Percentiles rank a stretch among this genome's conserved stretches.
Evolutionary conservation across 1,140 invertebrate genomes (phyloP).

Genomic region (Belonocnema kinseyi): DNA sequence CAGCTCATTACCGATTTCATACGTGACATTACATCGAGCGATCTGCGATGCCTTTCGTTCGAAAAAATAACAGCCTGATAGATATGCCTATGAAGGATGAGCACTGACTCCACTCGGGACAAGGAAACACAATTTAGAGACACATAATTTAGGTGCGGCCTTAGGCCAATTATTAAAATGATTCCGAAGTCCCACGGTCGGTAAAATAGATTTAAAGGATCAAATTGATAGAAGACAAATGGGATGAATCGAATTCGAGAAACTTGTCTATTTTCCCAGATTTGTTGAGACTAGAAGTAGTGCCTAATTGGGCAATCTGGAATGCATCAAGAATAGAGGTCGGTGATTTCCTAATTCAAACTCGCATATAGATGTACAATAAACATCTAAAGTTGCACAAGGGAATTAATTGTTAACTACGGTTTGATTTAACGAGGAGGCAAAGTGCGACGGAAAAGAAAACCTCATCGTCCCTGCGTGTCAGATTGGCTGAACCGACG

Average conservation of each 20-base stretch:
- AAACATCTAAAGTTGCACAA: no score
- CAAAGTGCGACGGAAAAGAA: no score
- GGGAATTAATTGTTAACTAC: no score
- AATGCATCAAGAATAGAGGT: no score
- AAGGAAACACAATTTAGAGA: neutral
- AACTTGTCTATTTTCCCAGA: neutral
- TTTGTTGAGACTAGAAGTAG: no score
- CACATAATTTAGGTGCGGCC: constrained; percentile 21
- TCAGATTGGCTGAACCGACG: no score
- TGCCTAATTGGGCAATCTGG: no score
- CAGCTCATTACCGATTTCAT: constrained; percentile 75
- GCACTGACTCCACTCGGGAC: constrained; percentile 18
- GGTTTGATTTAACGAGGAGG: no score
- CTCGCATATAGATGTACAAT: no score
- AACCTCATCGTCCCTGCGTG: no score
- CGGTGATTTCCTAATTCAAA: no score
- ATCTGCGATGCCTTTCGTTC: neutral
- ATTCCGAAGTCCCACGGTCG: constrained; percentile 15
- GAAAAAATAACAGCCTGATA: neutral
- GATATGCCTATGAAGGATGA: constrained; percentile 27
- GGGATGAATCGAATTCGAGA: neutral
- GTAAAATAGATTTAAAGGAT: neutral
- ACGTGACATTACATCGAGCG: constrained; percentile 54
- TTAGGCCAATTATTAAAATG: neutral
- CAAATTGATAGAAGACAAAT: constrained; percentile 23